Base-by-base conservation (phyloP, 1,140 invertebrate species). In the Drosophila ohnishii region DNA sequence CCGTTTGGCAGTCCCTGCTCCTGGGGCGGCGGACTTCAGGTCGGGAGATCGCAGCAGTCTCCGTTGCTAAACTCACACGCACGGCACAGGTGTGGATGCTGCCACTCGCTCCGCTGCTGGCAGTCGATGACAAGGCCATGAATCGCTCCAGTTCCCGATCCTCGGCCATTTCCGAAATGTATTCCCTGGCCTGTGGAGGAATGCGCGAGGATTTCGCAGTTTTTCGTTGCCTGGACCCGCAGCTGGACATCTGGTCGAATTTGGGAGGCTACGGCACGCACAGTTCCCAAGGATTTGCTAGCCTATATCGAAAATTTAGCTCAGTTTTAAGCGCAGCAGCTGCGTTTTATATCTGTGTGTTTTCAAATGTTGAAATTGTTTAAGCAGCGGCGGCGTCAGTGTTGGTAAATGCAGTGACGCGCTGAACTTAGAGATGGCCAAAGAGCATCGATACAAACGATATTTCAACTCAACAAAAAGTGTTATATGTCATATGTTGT, bases 101-200 rank as follows among this genome's bases (percentile, higher is more conserved):
- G 30, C 73, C 55, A 8, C 65, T 71, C 9, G 65, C 66, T 0
- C 59, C 72, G 16, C 73, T 76, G 42, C 73, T 76, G 0, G 73
- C 62, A 7, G 73, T 76, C 10, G 75, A 77, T 0, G 75, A 77
- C 4, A 77, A 30, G 16, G 63, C 74, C 75, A 77, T 77, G n/a
- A 61, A 77, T 11, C 75, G 74, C n/a, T 77, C 75, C 34, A 77
- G 37, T 6, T 77, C 75, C 19, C 75, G 75, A 45, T 77, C 75
- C 19, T 50, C 64, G 11, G 75, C 75, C 50, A 77, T 25, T 22
- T 77, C 42, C 8, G 56, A n/a, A 10, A 77, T 56, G n/a, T 77
- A 77, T 30, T 77, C 64, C 28, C 64, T 56, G 32, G 55, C 74
- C 28, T 62, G 75, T 2, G 74, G 51, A 14, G 75, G 73, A 32